Evolutionary conservation across 2,113 vertebrate species (phyloP).

Genomic region (Micromys minutus): DNA sequence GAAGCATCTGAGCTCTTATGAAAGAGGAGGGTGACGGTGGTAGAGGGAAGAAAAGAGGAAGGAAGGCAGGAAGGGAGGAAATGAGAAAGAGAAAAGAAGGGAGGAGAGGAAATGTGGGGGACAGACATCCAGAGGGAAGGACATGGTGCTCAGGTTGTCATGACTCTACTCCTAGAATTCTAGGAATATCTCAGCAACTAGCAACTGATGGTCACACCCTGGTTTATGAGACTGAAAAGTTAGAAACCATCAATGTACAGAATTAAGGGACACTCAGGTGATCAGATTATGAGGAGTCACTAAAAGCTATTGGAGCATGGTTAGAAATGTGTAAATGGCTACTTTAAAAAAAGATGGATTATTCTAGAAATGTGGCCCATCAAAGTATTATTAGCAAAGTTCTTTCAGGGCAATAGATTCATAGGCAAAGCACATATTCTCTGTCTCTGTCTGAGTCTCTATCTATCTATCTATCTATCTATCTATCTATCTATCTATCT

Average conservation of each 20-base stretch:
- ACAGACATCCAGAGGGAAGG: not conserved
- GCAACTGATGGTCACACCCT: not conserved
- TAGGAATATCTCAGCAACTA: not conserved
- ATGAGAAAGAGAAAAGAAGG: too few relatives aligned
- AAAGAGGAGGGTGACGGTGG: not conserved
- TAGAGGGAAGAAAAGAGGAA: not conserved
- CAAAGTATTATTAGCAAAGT: not conserved
- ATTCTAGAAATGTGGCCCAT: not conserved
- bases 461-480: not conserved
- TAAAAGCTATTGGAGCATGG: conserved; percentile 14
- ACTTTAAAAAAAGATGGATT: not conserved
- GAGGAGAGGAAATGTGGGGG: not conserved
- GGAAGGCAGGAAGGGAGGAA: not conserved
- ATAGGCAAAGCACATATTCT: not conserved
- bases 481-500: not conserved
- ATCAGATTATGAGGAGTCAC: not conserved
- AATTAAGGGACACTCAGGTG: not conserved
- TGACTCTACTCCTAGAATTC: not conserved
- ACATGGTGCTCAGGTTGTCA: not conserved
- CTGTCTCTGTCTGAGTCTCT: not conserved
- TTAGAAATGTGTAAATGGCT: not conserved
- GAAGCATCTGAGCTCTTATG: not conserved
- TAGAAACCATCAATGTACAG: conserved; percentile 2
- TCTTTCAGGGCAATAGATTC: not conserved
- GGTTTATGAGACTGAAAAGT: conserved; percentile 30